Conservation (phyloP, 2,797 vertebrate species). For the Serranus cabrilla region DNA sequence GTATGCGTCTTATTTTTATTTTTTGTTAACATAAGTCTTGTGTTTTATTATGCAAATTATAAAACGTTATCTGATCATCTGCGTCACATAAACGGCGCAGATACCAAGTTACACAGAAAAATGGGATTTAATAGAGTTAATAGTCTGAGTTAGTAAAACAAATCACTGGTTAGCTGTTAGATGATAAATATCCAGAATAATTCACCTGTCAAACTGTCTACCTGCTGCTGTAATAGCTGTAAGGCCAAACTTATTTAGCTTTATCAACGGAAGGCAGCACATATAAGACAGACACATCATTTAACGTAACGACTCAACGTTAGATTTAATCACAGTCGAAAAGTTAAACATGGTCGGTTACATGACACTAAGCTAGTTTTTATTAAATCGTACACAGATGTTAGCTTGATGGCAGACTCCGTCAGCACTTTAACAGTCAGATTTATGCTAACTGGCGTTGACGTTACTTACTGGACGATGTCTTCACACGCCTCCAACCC, state of each 20-base stretch:
- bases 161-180: neutral
- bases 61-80: neutral
- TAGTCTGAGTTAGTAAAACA: no score
- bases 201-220: neutral
- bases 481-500: conserved; percentile 93
- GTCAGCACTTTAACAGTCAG: neutral
- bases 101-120: neutral
- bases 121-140: neutral
- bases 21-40: no score
- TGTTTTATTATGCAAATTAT: no score
- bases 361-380: neutral
- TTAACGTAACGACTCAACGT: neutral
- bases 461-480: conserved; percentile 88
- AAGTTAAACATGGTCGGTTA: neutral
- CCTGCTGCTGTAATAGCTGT: neutral
- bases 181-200: neutral
- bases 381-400: neutral
- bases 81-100: neutral
- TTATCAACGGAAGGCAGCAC: accelerated
- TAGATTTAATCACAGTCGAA: neutral
- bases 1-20: no score
- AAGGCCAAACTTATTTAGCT: neutral
- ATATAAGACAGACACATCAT: neutral
- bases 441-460: conserved; percentile 31
- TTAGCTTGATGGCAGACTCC: conserved; percentile 14